A percentile compares a stretch with the other conserved stretches of the same genome.
These are phyloP conservation scores for Epistrophe eligans DNA, from an alignment of 2,888 invertebrate species.

Conservation along the genomic window DNA sequence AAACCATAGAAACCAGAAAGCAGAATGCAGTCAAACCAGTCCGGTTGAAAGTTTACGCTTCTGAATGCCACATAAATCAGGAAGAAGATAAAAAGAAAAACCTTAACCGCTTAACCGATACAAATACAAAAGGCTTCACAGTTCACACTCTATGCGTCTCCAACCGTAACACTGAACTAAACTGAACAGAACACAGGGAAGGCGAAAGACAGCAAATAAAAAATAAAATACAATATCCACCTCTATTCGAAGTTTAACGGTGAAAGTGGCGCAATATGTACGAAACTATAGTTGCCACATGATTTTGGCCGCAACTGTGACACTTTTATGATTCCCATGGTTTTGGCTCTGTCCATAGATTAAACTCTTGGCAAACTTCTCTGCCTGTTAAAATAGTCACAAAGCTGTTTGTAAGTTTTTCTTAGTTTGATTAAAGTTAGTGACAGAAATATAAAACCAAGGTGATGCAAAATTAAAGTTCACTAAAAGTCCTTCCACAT, in stretches of 20 bases:
- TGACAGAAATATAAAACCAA: not conserved
- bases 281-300: slow-evolving; percentile 63
- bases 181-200: not conserved
- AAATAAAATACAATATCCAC: slow-evolving; percentile 3
- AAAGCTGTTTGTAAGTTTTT: slow-evolving; percentile 7
- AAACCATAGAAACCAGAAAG: slow-evolving; percentile 67
- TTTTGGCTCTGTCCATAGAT: slow-evolving; percentile 35
- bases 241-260: slow-evolving; percentile 48
- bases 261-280: slow-evolving; percentile 59
- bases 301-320: slow-evolving; percentile 71
- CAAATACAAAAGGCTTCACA: slow-evolving; percentile 62
- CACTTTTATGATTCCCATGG: slow-evolving; percentile 66
- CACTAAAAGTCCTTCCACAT: too few species aligned
- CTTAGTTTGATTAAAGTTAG: not conserved
- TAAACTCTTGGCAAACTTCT: slow-evolving; percentile 37
- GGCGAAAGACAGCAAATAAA: slow-evolving; percentile 12
- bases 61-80: slow-evolving; percentile 70
- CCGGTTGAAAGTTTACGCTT: slow-evolving; percentile 51
- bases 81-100: slow-evolving; percentile 67
- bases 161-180: not conserved
- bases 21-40: slow-evolving; percentile 54
- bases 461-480: not conserved
- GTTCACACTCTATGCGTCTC: slow-evolving; percentile 8
- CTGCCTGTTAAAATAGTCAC: slow-evolving; percentile 45
- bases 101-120: slow-evolving; percentile 48